phyloP scores from a whole-genome alignment of 92 coral and sea anemone genomes.

The Epizoanthus scotinus region DNA sequence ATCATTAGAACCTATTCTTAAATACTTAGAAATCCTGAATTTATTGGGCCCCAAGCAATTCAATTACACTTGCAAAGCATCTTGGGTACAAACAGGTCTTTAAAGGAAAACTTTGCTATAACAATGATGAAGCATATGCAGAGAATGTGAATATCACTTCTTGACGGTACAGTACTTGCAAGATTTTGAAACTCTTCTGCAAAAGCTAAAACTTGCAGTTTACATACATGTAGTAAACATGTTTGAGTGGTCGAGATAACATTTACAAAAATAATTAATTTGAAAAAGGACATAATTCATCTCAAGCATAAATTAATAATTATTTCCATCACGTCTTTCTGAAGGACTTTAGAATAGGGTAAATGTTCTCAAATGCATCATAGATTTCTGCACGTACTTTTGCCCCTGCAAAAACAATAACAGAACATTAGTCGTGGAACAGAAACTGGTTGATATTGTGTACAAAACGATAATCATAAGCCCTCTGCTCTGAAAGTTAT shows the following conservation, averaged over 20 bases:
- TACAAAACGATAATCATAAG: no score
- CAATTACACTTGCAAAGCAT: no score
- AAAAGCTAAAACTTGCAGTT: not conserved
- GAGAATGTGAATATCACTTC: no score
- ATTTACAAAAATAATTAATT: slow-evolving; percentile 23
- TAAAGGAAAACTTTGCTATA: no score
- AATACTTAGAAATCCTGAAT: no score
- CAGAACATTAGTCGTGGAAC: not conserved
- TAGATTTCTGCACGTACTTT: slow-evolving; percentile 95
- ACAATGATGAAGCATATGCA: no score
- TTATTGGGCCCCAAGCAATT: no score
- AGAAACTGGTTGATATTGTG: not conserved
- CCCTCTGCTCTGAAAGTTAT: not conserved
- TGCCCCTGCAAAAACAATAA: slow-evolving; percentile 71
- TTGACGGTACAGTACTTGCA: no score
- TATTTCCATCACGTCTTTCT: slow-evolving; percentile 76
- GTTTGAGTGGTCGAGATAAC: not conserved
- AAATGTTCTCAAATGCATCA: slow-evolving; percentile 98
- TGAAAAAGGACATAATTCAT: not conserved
- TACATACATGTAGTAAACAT: not conserved
- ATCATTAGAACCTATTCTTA: no score
- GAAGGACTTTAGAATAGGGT: slow-evolving; percentile 96
- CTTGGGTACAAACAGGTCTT: no score
- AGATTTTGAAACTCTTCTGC: no score
- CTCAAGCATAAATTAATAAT: not conserved